A percentile compares a stretch with the other conserved stretches of the same genome.
phyloP scores from a whole-genome alignment of 2,797 vertebrate species.

The Gymnopithys bicolor region DNA sequence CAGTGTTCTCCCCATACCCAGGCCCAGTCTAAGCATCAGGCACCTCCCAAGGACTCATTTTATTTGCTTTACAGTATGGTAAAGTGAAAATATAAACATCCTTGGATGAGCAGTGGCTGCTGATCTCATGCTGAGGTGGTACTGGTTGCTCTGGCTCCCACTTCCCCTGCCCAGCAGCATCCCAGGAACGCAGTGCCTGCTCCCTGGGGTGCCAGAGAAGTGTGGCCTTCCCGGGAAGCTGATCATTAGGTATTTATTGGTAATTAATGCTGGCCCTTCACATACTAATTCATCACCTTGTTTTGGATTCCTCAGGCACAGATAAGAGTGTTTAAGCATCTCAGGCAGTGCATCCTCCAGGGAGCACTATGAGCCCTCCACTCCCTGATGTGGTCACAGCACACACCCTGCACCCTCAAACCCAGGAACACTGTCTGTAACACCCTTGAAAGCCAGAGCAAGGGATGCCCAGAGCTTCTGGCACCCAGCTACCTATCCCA shows the following conservation, averaged over 20 bases:
- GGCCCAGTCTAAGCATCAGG: not conserved
- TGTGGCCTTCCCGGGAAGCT: not conserved
- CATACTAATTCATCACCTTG: accelerated
- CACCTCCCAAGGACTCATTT: not conserved
- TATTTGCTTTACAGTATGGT: not conserved
- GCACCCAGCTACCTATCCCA: accelerated
- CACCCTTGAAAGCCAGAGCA: not conserved
- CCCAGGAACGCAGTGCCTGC: not conserved
- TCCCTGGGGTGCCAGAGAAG: not conserved
- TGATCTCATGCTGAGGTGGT: not conserved
- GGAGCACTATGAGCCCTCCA: not conserved
- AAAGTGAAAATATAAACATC: not conserved
- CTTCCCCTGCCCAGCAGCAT: not conserved
- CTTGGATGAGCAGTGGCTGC: not conserved
- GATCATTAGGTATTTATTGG: not conserved
- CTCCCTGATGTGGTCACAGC: accelerated
- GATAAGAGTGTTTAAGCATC: not conserved
- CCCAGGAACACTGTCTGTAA: accelerated
- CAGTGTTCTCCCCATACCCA: not conserved
- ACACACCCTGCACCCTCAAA: not conserved
- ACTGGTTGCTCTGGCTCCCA: not conserved
- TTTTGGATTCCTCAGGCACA: not conserved
- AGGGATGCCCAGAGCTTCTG: not conserved
- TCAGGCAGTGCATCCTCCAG: accelerated
- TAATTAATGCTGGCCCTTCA: not conserved